These are phyloP conservation scores for Epizoanthus fatuus DNA, from an alignment of 92 coral and sea anemone genomes.

Conservation along the genomic window DNA sequence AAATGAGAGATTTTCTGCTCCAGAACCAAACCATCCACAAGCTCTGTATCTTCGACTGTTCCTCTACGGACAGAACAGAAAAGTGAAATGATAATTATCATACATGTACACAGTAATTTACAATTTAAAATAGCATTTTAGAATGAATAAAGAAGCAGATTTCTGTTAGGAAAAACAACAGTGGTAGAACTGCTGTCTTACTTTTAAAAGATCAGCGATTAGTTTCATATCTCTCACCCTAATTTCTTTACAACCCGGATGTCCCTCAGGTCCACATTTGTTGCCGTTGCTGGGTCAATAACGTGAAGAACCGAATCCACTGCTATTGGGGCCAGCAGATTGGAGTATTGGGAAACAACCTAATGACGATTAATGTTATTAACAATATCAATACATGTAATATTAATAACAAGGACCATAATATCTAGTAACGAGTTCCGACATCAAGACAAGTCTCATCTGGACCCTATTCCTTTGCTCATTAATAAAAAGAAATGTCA, in stretches of 20 bases:
- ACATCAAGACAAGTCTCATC: too few species aligned
- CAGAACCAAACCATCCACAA: conserved; percentile 95
- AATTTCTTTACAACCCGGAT: conserved; percentile 92
- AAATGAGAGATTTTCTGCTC: conserved; percentile 97
- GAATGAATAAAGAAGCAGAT: neutral
- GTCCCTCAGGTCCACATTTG: conserved; percentile 91
- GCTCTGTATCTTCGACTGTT: conserved; percentile 97
- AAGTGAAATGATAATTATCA: neutral
- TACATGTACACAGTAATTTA: neutral
- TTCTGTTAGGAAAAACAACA: too few species aligned
- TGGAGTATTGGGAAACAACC: conserved; percentile 99
- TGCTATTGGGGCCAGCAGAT: conserved; percentile 93
- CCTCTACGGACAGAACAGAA: conserved; percentile 75
- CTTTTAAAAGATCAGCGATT: neutral
- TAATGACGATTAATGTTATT: conserved; percentile 17
- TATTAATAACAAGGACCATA: neutral
- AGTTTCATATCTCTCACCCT: conserved; percentile 71
- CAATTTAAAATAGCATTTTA: neutral
- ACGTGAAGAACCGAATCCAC: conserved; percentile 97
- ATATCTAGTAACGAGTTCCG: too few species aligned
- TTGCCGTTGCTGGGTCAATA: conserved; percentile 92
- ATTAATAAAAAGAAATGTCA: too few species aligned
- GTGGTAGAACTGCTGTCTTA: neutral
- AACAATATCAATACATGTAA: neutral
- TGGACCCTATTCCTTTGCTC: too few species aligned